A percentile compares a stretch with the other conserved stretches of the same genome.
Conservation (phyloP, 1,140 invertebrate species). For the Globodera rostochiensis region DNA sequence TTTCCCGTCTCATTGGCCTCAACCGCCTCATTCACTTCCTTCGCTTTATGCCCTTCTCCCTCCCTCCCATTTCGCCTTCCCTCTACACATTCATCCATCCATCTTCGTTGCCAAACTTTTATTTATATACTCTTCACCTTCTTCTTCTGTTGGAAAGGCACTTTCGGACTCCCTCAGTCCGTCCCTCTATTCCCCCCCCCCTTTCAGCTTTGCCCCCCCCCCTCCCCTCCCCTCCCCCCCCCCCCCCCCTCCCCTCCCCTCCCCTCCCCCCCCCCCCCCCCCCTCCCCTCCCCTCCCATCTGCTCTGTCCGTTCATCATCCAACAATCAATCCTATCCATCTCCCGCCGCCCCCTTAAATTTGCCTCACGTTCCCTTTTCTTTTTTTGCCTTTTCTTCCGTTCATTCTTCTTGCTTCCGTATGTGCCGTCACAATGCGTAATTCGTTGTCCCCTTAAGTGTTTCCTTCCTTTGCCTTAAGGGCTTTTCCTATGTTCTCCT, state of each 20-base stretch:
- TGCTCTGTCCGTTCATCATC: neutral
- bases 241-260: neutral
- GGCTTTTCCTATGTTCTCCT: neutral
- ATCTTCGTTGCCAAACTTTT: slow-evolving; percentile 13
- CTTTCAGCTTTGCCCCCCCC: neutral
- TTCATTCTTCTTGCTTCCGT: neutral
- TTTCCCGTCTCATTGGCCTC: too few species aligned
- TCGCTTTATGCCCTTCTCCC: neutral
- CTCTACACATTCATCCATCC: neutral
- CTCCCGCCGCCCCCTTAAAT: neutral
- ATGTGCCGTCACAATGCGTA: neutral
- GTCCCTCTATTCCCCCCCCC: neutral
- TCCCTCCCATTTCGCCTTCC: neutral
- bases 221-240: too few species aligned
- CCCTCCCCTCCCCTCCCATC: neutral
- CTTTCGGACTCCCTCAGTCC: neutral
- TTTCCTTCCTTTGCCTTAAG: neutral
- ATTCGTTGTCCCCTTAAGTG: slow-evolving; percentile 2
- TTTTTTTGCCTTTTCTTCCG: neutral
- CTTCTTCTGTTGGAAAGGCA: neutral
- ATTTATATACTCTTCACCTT: slow-evolving; percentile 2
- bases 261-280: neutral
- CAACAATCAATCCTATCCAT: slow-evolving; percentile 9
- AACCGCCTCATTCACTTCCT: too few species aligned
- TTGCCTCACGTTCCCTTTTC: neutral